Conservation (phyloP, 1,140 invertebrate species). For the Archivesica marissinica region DNA sequence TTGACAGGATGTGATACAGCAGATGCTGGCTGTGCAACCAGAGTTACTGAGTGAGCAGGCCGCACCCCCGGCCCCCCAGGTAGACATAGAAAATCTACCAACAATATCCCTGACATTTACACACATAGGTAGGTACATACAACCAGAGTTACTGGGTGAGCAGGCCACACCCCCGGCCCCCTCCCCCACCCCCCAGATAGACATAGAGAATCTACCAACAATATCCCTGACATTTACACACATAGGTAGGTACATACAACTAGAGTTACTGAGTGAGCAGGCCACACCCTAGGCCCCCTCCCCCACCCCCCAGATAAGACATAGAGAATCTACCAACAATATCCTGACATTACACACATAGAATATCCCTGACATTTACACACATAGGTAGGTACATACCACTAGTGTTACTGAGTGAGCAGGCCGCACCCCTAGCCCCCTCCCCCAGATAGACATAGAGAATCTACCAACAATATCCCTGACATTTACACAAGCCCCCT, state of each 20-base stretch:
- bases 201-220: slow-evolving; percentile 61
- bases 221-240: background rate
- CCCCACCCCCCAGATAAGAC: slow-evolving; percentile 50
- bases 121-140: slow-evolving; percentile 28
- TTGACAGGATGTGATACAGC: slow-evolving; percentile 71
- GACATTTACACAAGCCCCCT: slow-evolving; percentile 41
- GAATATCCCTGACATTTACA: background rate
- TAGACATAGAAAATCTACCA: slow-evolving; percentile 60
- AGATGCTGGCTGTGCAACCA: slow-evolving; percentile 72
- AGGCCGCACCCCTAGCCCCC: too few species aligned
- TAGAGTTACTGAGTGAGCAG: slow-evolving; percentile 67
- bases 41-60: slow-evolving; percentile 68
- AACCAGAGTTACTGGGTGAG: slow-evolving; percentile 68
- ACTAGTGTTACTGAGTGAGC: slow-evolving; percentile 67
- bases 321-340: slow-evolving; percentile 61
- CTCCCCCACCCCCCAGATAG: slow-evolving; percentile 57
- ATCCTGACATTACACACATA: too few species aligned
- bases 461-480: slow-evolving; percentile 33
- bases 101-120: background rate
- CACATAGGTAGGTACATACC: slow-evolving; percentile 39
- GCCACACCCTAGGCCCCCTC: too few species aligned
- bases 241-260: slow-evolving; percentile 49
- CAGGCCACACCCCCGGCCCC: slow-evolving; percentile 66
- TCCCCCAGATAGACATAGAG: slow-evolving; percentile 65
- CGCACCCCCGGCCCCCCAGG: slow-evolving; percentile 61